These are phyloP conservation scores for Pelecanus crispus DNA, from an alignment of 2,113 vertebrate genomes.

Conservation along the genomic window DNA sequence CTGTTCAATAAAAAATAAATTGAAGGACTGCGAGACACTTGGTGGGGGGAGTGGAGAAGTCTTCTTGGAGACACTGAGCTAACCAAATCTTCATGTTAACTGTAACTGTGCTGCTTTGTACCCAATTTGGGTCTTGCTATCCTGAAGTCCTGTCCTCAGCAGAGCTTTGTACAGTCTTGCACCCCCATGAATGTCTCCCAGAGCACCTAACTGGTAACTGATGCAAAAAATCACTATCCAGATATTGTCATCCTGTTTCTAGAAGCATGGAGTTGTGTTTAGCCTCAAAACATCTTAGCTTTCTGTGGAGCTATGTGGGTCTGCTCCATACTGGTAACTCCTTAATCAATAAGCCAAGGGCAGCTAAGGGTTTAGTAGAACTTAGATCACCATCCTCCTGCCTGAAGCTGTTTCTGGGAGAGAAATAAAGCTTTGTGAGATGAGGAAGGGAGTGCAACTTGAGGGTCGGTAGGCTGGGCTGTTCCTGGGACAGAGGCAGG, in stretches of 20 bases:
- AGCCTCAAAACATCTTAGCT: neutral
- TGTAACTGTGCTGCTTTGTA: neutral
- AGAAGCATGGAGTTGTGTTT: neutral
- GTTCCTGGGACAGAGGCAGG: neutral
- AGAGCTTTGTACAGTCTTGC: neutral
- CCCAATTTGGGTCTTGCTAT: accelerated
- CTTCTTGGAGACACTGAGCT: neutral
- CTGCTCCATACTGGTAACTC: neutral
- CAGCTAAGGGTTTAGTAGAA: neutral
- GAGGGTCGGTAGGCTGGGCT: neutral
- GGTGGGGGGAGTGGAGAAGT: neutral
- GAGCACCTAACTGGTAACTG: neutral
- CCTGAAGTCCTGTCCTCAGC: neutral
- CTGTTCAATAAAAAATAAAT: neutral
- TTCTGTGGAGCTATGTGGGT: neutral
- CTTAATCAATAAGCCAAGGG: neutral
- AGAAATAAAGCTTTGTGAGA: neutral
- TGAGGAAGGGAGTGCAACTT: neutral
- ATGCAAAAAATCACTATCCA: too few relatives aligned
- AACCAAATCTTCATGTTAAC: too few relatives aligned
- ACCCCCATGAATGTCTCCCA: too few relatives aligned
- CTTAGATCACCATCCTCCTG: neutral
- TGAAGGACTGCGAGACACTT: neutral
- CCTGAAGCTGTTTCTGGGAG: neutral
- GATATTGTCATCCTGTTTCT: neutral